Percentiles rank a stretch among this genome's conserved stretches.
These are phyloP conservation scores for Bos taurus DNA, from an alignment of 2,113 vertebrate genomes.

Conservation along the genomic window DNA sequence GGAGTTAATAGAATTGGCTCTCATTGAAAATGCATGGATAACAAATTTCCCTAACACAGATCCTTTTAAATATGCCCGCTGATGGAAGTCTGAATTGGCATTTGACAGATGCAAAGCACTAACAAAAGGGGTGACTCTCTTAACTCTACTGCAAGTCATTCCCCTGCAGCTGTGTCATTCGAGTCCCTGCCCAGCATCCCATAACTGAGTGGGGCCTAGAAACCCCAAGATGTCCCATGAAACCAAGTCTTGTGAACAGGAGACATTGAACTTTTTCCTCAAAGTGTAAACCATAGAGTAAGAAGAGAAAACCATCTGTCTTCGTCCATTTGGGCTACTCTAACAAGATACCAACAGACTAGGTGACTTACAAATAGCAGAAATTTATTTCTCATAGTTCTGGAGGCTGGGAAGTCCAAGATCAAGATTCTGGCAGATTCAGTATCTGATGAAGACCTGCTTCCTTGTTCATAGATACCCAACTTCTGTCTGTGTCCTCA, in stretches of 20 bases:
- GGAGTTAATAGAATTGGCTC: conserved; percentile 83
- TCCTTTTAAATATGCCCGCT: conserved; percentile 63
- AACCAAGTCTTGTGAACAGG: neutral
- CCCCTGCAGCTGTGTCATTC: neutral
- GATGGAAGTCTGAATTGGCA: conserved; percentile 65
- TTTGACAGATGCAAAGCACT: conserved; percentile 51
- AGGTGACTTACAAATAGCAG: neutral
- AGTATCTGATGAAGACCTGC: neutral
- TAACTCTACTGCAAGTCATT: neutral
- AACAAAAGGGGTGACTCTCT: conserved; percentile 55
- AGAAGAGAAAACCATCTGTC: neutral
- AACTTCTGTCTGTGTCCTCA: neutral
- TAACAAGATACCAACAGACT: neutral
- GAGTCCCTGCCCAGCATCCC: neutral
- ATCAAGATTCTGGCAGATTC: neutral
- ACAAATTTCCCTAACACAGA: conserved; percentile 73
- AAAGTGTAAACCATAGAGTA: neutral
- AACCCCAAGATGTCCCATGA: neutral
- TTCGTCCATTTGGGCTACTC: neutral
- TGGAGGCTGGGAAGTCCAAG: neutral
- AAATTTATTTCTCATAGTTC: neutral
- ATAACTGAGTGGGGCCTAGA: neutral
- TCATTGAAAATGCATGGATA: conserved; percentile 79
- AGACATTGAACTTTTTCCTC: neutral
- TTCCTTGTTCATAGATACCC: neutral